These are phyloP conservation scores for Drosophila novamexicana DNA, from an alignment of 1,140 invertebrate species.

Conservation along the genomic window DNA sequence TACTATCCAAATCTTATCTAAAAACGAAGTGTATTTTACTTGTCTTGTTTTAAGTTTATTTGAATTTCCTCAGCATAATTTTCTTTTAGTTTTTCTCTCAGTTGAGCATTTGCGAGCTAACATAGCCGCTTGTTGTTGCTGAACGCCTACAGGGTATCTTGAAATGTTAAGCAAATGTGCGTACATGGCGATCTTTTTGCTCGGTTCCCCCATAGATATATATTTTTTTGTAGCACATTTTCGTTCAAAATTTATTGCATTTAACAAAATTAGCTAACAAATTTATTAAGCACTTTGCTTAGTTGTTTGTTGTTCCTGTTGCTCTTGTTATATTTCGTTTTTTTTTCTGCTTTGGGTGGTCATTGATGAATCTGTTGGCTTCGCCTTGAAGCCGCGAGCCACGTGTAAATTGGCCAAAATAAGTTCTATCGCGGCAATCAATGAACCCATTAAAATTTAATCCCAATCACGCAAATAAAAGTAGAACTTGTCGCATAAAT, in stretches of 20 bases:
- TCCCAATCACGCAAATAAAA: constrained; percentile 80
- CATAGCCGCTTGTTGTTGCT: neutral
- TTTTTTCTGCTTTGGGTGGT: constrained; percentile 11
- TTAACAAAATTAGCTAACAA: constrained; percentile 82
- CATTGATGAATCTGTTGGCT: constrained; percentile 67
- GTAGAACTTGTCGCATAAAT: constrained; percentile 81
- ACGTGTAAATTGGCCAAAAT: constrained; percentile 68
- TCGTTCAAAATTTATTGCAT: constrained; percentile 80
- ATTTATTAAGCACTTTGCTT: constrained; percentile 78
- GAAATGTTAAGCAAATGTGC: constrained; percentile 53
- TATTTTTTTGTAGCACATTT: constrained; percentile 75
- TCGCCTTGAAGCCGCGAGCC: constrained; percentile 32
- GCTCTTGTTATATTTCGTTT: neutral
- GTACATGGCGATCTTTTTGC: constrained; percentile 45
- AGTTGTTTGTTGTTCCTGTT: constrained; percentile 6
- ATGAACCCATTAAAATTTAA: constrained; percentile 82
- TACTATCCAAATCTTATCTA: too few relatives aligned
- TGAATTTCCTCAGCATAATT: too few relatives aligned
- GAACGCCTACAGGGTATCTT: constrained; percentile 30
- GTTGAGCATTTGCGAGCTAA: too few relatives aligned
- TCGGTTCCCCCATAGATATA: constrained; percentile 22
- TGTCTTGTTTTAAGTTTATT: too few relatives aligned
- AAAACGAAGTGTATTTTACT: too few relatives aligned
- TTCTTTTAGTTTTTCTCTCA: too few relatives aligned
- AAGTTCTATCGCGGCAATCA: constrained; percentile 53